Conservation (phyloP, 2,888 invertebrate genomes). For the Ganaspis brasiliensis region DNA sequence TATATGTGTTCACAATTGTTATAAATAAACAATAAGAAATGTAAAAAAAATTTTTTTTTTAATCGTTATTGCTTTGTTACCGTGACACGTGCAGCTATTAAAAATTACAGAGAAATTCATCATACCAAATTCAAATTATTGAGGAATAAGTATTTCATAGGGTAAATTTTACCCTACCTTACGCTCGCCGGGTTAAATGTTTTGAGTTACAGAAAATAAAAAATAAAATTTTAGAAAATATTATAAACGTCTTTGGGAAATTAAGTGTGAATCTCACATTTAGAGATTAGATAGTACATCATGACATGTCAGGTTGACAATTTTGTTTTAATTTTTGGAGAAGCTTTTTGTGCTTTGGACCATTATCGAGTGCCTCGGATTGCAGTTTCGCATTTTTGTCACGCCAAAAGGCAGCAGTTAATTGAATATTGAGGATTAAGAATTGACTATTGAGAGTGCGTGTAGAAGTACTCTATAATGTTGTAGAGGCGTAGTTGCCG, state of each 20-base stretch:
- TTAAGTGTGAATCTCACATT: constrained; percentile 39
- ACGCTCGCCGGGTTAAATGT: too few species aligned
- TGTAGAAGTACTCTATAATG: constrained; percentile 79
- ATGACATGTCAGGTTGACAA: constrained; percentile 44
- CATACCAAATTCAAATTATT: too few species aligned
- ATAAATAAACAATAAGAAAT: too few species aligned
- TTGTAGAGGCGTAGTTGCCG: constrained; percentile 75
- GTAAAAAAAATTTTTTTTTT: not conserved
- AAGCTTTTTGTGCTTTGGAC: constrained; percentile 23
- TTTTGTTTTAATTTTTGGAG: constrained; percentile 43
- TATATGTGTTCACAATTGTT: too few species aligned
- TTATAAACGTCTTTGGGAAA: too few species aligned
- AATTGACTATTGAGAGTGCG: constrained; percentile 79
- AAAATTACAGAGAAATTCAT: too few species aligned
- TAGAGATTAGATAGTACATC: constrained; percentile 36
- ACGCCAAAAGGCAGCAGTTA: constrained; percentile 55
- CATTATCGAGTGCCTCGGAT: constrained; percentile 18
- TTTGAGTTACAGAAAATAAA: constrained; percentile 47
- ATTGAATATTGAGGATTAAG: constrained; percentile 65
- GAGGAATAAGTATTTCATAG: too few species aligned
- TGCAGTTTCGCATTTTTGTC: constrained; percentile 31
- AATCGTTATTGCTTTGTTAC: too few species aligned
- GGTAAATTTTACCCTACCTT: too few species aligned
- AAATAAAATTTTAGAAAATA: constrained; percentile 44
- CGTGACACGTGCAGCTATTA: too few species aligned